Evolutionary conservation across 2,888 invertebrate genomes (phyloP).

Genomic region (Hypena proboscidalis): DNA sequence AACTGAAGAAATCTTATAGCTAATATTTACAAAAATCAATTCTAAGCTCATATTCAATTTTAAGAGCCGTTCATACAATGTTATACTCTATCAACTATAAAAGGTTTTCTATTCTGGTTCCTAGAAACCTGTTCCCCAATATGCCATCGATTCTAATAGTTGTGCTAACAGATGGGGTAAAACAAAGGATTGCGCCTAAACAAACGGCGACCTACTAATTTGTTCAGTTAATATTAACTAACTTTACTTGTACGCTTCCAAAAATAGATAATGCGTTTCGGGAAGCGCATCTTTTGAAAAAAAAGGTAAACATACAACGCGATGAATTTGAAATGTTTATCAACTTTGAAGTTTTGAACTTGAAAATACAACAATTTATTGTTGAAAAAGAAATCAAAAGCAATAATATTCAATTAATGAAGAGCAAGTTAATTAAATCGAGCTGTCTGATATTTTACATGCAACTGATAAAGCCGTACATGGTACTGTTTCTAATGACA

Average conservation of each 20-base stretch:
- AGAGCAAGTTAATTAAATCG: constrained; percentile 30
- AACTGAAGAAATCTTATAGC: no score
- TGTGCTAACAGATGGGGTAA: constrained; percentile 33
- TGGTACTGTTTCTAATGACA: constrained; percentile 39
- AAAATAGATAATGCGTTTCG: constrained; percentile 40
- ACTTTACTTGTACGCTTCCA: constrained; percentile 47
- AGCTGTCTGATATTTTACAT: constrained; percentile 20
- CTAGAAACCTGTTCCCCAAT: constrained; percentile 24
- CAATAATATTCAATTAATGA: constrained; percentile 25
- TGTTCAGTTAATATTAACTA: constrained; percentile 62
- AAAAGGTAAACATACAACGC: constrained; percentile 5
- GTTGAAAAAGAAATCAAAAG: no score
- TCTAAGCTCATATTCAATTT: no score
- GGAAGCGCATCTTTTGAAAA: constrained; percentile 17
- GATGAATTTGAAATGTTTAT: constrained; percentile 9
- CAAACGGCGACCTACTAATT: constrained; percentile 58
- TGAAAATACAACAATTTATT: no score
- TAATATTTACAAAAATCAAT: no score
- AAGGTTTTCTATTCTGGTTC: no score
- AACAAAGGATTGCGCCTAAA: constrained; percentile 39
- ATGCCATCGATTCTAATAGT: constrained; percentile 32
- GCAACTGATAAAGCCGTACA: constrained; percentile 39
- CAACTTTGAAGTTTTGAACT: no score
- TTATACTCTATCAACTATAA: no score
- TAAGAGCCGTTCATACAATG: no score